phyloP scores from a whole-genome alignment of 37 sponge, comb jelly and placozoan species.

The Beroe forskalii region DNA sequence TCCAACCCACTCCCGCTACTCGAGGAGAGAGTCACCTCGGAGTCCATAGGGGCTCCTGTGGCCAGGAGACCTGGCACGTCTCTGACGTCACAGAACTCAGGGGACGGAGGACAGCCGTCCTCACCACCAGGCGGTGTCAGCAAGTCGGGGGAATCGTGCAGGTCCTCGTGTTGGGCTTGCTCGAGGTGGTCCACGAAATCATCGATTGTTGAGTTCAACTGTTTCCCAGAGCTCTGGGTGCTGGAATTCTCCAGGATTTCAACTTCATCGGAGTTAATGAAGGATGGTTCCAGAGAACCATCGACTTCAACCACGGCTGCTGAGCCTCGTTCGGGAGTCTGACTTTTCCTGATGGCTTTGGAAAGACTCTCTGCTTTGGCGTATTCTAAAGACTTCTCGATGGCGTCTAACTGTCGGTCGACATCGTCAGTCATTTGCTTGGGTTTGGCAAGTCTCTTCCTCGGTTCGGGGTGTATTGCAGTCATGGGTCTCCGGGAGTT shows the following conservation, averaged over 20 bases:
- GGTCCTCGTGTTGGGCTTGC: neutral
- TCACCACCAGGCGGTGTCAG: neutral
- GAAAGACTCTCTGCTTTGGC: conserved; percentile 45
- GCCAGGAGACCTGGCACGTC: neutral
- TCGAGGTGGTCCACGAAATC: conserved; percentile 44
- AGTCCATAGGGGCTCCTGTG: conserved; percentile 3
- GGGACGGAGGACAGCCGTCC: neutral
- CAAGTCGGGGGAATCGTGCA: neutral
- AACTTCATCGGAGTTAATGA: conserved; percentile 7
- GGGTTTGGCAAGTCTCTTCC: neutral
- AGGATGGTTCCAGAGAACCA: neutral
- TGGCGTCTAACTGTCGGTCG: conserved; percentile 42
- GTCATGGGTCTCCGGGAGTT: conserved; percentile 7
- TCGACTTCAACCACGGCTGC: neutral
- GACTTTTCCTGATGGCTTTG: conserved; percentile 35
- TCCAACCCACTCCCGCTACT: neutral
- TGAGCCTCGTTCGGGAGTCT: neutral
- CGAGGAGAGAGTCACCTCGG: neutral
- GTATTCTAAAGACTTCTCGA: conserved; percentile 35
- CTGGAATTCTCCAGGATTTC: neutral
- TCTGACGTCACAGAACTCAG: neutral
- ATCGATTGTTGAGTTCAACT: conserved; percentile 11
- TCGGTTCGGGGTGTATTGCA: conserved; percentile 55
- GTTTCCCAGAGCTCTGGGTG: neutral
- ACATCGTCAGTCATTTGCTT: conserved; percentile 12